phyloP scores from a whole-genome alignment of 2,113 vertebrate species.

The Camarhynchus parvulus region DNA sequence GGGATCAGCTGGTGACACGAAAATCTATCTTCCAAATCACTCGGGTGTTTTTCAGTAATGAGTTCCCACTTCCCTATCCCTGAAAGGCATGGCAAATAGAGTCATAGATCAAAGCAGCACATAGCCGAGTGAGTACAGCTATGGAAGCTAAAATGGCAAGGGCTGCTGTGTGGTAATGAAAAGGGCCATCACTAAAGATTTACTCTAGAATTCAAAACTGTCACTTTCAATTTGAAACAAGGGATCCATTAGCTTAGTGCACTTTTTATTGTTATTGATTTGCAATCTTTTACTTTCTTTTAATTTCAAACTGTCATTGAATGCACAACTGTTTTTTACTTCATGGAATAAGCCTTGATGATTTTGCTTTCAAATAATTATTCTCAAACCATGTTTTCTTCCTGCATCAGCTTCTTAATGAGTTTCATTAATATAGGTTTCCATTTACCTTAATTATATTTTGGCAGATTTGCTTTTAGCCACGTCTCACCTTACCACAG shows the following conservation, averaged over 20 bases:
- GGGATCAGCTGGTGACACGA: slow-evolving; percentile 36
- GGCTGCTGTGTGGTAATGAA: slow-evolving; percentile 52
- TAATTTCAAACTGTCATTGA: slow-evolving; percentile 34
- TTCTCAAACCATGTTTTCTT: not conserved
- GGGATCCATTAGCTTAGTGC: slow-evolving; percentile 63
- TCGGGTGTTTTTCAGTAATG: slow-evolving; percentile 1
- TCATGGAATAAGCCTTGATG: not conserved
- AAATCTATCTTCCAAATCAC: slow-evolving; percentile 60
- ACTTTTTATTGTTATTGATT: slow-evolving; percentile 70
- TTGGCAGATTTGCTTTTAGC: slow-evolving; percentile 45
- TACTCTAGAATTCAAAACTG: slow-evolving; percentile 49
- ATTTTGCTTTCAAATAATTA: slow-evolving; percentile 57
- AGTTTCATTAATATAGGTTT: slow-evolving; percentile 43
- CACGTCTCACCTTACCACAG: not conserved
- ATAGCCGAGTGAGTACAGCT: not conserved
- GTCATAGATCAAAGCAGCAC: slow-evolving; percentile 12
- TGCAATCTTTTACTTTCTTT: slow-evolving; percentile 51
- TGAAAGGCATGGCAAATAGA: slow-evolving; percentile 51
- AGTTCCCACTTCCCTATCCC: not conserved
- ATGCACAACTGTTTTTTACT: not conserved
- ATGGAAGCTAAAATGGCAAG: slow-evolving; percentile 11
- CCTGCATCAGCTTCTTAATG: slow-evolving; percentile 11
- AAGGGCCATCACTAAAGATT: slow-evolving; percentile 53
- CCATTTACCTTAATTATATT: slow-evolving; percentile 47
- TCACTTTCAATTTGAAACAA: slow-evolving; percentile 66